Conservation (phyloP, 2,113 vertebrate species). For the Danio rerio region DNA sequence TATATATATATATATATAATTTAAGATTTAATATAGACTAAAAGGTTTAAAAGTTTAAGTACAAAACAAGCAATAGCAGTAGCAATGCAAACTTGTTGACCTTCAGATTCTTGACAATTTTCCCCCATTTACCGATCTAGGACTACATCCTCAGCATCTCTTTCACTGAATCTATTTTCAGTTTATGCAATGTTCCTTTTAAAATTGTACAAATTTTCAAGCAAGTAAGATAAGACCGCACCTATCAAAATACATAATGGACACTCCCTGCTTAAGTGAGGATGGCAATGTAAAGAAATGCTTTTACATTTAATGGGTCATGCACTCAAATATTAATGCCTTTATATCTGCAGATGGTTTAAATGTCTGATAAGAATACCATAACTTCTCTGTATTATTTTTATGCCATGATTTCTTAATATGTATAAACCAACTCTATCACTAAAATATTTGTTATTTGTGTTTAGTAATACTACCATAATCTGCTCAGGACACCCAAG, state of each 20-base stretch:
- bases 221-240: background rate
- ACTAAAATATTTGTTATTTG: background rate
- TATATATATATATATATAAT: too few species aligned
- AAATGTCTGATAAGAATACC: background rate
- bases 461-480: too few species aligned
- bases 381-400: background rate
- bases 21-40: too few species aligned
- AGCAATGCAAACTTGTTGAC: too few species aligned
- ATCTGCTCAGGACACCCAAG: too few species aligned
- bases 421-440: background rate
- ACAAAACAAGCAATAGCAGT: too few species aligned
- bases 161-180: background rate
- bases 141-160: too few species aligned
- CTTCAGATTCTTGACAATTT: too few species aligned
- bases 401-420: background rate
- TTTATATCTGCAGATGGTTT: background rate
- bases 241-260: background rate
- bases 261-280: background rate
- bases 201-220: background rate
- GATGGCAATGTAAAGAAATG: background rate
- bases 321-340: background rate
- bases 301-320: background rate
- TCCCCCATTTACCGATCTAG: too few species aligned
- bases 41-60: too few species aligned
- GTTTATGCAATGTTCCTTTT: background rate